Conservation (phyloP, 1,140 invertebrate species). For the Dendrolimus kikuchii region DNA sequence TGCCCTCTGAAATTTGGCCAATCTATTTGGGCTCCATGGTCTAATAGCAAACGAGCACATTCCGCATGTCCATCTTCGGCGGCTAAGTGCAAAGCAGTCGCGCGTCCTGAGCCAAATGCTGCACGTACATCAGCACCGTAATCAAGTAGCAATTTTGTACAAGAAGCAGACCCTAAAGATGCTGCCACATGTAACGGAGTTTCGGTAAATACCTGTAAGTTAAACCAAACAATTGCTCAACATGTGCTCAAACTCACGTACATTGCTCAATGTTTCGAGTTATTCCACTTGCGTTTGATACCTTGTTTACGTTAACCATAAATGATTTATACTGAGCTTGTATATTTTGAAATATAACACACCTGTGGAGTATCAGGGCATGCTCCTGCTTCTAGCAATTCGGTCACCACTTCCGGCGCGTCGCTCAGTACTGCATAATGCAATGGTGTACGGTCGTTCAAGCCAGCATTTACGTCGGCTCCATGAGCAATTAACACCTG, state of each 20-base stretch:
- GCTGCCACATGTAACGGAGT: conserved; percentile 88
- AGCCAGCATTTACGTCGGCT: conserved; percentile 83
- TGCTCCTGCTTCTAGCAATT: conserved; percentile 79
- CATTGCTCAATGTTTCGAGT: no score
- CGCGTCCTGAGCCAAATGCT: conserved; percentile 76
- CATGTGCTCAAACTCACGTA: no score
- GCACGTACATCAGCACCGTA: conserved; percentile 84
- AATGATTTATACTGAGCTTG: conserved; percentile 11
- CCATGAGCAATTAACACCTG: conserved; percentile 76
- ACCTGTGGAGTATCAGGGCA: conserved; percentile 85
- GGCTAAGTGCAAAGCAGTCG: conserved; percentile 86
- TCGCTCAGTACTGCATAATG: conserved; percentile 84
- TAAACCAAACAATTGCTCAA: conserved; percentile 4
- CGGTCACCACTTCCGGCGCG: conserved; percentile 78
- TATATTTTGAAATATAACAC: conserved; percentile 19
- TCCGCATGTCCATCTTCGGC: conserved; percentile 85
- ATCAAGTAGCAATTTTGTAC: conserved; percentile 78
- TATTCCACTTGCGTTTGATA: neutral
- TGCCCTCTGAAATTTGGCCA: conserved; percentile 81
- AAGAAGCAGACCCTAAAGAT: conserved; percentile 78
- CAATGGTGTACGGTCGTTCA: conserved; percentile 77
- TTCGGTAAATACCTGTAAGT: conserved; percentile 80
- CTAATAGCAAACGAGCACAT: conserved; percentile 80
- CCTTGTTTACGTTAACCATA: conserved; percentile 17
- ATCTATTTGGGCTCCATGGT: conserved; percentile 79